Evolutionary conservation across 2,113 vertebrate genomes (phyloP).

Genomic region (Pachypanchax playfairii): DNA sequence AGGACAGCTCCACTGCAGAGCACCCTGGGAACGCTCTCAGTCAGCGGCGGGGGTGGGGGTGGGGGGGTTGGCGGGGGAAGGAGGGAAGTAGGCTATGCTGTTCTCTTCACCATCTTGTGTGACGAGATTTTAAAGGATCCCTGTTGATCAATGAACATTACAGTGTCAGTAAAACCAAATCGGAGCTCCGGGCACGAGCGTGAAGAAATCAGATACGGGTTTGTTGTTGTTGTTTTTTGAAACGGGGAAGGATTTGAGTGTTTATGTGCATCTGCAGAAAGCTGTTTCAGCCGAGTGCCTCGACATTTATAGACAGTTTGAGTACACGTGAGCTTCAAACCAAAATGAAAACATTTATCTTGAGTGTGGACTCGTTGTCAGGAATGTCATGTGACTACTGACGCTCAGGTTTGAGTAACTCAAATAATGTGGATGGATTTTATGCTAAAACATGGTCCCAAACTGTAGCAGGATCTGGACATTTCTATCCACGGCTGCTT

Average conservation of each 20-base stretch:
- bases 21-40: slow-evolving; percentile 57
- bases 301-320: slow-evolving; percentile 47
- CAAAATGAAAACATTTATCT: slow-evolving; percentile 23
- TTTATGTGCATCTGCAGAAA: slow-evolving; percentile 19
- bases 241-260: not conserved
- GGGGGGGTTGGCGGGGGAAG: not conserved
- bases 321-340: slow-evolving; percentile 53
- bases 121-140: slow-evolving; percentile 18
- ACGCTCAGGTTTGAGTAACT: too few relatives aligned
- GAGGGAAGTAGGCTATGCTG: slow-evolving; percentile 62
- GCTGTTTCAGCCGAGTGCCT: not conserved
- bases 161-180: slow-evolving; percentile 5
- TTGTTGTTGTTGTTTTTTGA: not conserved
- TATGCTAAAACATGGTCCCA: not conserved
- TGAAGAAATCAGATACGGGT: slow-evolving; percentile 5
- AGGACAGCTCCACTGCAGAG: slow-evolving; percentile 71
- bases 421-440: not conserved
- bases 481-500: slow-evolving; percentile 34
- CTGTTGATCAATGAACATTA: too few relatives aligned
- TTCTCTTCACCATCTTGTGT: slow-evolving; percentile 47
- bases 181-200: not conserved
- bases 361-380: not conserved
- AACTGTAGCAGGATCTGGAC: not conserved
- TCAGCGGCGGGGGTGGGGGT: slow-evolving; percentile 16
- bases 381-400: not conserved